phyloP scores from a whole-genome alignment of 2,888 invertebrate species.

The Iselma pallidipennis region DNA sequence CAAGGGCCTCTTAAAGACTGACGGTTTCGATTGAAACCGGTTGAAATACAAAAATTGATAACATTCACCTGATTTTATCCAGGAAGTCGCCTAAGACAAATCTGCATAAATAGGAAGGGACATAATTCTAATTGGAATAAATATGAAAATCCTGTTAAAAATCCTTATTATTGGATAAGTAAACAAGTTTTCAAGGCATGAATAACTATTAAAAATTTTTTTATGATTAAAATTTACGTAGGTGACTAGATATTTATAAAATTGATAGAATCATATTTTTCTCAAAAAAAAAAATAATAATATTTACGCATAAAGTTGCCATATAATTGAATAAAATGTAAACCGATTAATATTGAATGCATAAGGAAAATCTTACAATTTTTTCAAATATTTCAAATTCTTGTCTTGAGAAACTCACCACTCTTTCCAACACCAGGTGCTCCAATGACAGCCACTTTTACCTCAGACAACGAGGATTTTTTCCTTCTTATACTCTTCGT shows the following conservation, averaged over 20 bases:
- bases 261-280: too few relatives aligned
- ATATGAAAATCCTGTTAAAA: neutral
- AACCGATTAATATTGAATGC: too few relatives aligned
- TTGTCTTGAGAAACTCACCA: slow-evolving; percentile 72
- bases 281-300: neutral
- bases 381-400: too few relatives aligned
- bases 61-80: too few relatives aligned
- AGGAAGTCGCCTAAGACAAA: neutral
- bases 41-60: too few relatives aligned
- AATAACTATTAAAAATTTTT: neutral
- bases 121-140: neutral
- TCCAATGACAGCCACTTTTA: slow-evolving; percentile 89
- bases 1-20: too few relatives aligned
- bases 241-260: neutral
- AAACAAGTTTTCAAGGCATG: neutral
- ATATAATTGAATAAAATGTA: too few relatives aligned
- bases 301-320: too few relatives aligned
- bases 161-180: neutral
- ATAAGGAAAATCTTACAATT: too few relatives aligned
- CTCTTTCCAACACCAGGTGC: slow-evolving; percentile 91
- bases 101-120: neutral
- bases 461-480: slow-evolving; percentile 86
- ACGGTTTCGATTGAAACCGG: too few relatives aligned
- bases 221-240: neutral
- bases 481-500: slow-evolving; percentile 84